Conservation (phyloP, 2,113 vertebrate species). For the Alethe castanea region DNA sequence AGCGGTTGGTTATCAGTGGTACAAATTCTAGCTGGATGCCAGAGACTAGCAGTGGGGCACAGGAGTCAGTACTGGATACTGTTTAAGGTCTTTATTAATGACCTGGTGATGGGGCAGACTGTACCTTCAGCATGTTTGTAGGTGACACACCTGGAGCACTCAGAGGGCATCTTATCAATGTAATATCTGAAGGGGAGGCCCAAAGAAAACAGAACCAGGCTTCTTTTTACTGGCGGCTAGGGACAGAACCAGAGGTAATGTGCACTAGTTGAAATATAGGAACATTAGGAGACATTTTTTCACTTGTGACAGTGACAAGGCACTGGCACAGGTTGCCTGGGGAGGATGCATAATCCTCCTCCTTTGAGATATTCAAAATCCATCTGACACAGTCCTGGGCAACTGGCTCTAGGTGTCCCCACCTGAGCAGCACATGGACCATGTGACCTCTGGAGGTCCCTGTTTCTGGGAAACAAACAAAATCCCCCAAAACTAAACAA, state of each 20-base stretch:
- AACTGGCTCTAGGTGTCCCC: neutral
- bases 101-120: neutral
- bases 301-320: neutral
- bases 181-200: neutral
- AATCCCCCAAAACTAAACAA: accelerated
- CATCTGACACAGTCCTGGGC: neutral
- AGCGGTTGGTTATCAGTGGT: neutral
- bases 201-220: neutral
- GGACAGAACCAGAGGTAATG: neutral
- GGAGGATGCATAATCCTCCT: neutral
- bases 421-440: neutral
- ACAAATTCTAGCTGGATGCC: neutral
- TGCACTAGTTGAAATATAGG: accelerated
- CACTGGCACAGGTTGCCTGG: neutral
- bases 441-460: neutral
- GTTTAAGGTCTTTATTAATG: neutral
- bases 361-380: neutral
- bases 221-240: neutral
- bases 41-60: neutral
- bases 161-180: neutral
- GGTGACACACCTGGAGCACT: neutral
- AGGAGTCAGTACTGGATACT: neutral
- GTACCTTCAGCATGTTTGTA: neutral
- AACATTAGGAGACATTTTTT: neutral
- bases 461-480: neutral